A percentile compares a stretch with the other conserved stretches of the same genome.
Conservation (phyloP, 1,140 invertebrate genomes). For the Bombus polaris region DNA sequence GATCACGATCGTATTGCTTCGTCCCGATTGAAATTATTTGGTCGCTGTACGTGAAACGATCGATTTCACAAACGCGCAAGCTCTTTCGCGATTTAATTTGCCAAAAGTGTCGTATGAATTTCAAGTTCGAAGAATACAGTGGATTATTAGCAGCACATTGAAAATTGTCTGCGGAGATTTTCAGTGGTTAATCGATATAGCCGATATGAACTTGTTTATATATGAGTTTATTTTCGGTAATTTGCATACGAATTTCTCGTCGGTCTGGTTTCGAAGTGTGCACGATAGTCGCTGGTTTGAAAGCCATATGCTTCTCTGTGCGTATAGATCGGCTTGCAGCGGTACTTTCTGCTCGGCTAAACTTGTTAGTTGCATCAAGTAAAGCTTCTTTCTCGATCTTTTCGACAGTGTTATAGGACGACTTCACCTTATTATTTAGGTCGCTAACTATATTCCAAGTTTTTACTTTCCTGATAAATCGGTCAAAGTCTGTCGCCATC, state of each 20-base stretch:
- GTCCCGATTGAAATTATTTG: not conserved
- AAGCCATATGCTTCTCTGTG: not conserved
- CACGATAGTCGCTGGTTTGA: not conserved
- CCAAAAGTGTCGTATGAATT: not conserved
- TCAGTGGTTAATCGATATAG: not conserved
- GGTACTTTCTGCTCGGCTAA: conserved; percentile 48
- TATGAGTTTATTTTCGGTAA: not conserved
- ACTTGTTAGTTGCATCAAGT: conserved; percentile 39
- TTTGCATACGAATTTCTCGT: not conserved
- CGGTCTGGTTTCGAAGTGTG: not conserved
- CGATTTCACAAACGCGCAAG: not conserved
- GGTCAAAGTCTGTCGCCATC: not conserved
- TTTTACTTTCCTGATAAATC: conserved; percentile 2
- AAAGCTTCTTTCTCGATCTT: conserved; percentile 43
- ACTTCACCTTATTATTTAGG: conserved; percentile 17
- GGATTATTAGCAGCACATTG: not conserved
- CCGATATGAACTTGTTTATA: not conserved
- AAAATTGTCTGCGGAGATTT: not conserved
- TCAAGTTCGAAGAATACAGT: not conserved
- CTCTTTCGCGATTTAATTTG: not conserved
- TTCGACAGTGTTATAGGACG: conserved; percentile 30
- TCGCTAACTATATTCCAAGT: not conserved
- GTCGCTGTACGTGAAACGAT: not conserved
- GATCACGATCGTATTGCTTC: not conserved
- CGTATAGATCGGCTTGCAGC: not conserved